Percentiles rank a stretch among this genome's conserved stretches.
These are phyloP conservation scores for Platichthys stellatus DNA, from an alignment of 2,113 vertebrate species.

Conservation along the genomic window DNA sequence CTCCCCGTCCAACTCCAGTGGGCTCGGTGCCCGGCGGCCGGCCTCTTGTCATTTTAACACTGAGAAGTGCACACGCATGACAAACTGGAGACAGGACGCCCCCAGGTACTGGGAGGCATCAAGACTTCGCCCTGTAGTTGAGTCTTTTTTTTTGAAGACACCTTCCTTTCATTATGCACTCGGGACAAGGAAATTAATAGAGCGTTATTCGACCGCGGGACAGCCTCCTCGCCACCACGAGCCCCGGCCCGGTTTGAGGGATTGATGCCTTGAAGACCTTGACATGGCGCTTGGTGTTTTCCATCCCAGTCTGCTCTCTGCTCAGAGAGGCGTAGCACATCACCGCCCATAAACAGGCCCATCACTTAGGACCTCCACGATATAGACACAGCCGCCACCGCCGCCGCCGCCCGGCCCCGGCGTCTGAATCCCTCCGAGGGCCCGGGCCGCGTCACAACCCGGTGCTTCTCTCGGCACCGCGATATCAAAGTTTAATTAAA, in stretches of 20 bases:
- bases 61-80: conserved; percentile 93
- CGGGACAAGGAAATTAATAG: conserved; percentile 89
- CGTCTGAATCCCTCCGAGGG: conserved; percentile 83
- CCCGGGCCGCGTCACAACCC: conserved; percentile 81
- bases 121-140: conserved; percentile 81
- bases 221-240: conserved; percentile 82
- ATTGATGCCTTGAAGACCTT: conserved; percentile 84
- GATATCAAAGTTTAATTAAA: conserved; percentile 98
- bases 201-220: conserved; percentile 89
- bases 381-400: background rate
- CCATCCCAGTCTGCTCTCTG: conserved; percentile 71
- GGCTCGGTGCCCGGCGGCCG: conserved; percentile 84
- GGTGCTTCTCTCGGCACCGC: conserved; percentile 83
- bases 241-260: conserved; percentile 81
- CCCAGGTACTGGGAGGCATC: conserved; percentile 84
- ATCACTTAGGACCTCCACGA: conserved; percentile 43
- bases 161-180: conserved; percentile 90
- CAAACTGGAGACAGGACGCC: conserved; percentile 89
- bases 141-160: conserved; percentile 86
- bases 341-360: conserved; percentile 82
- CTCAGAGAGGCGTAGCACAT: conserved; percentile 84
- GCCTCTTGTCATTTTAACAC: conserved; percentile 90
- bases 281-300: conserved; percentile 80
- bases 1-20: conserved; percentile 76
- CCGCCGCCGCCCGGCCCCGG: background rate